Conservation (phyloP, 2,888 invertebrate species). For the Acanthosepion esculentum region DNA sequence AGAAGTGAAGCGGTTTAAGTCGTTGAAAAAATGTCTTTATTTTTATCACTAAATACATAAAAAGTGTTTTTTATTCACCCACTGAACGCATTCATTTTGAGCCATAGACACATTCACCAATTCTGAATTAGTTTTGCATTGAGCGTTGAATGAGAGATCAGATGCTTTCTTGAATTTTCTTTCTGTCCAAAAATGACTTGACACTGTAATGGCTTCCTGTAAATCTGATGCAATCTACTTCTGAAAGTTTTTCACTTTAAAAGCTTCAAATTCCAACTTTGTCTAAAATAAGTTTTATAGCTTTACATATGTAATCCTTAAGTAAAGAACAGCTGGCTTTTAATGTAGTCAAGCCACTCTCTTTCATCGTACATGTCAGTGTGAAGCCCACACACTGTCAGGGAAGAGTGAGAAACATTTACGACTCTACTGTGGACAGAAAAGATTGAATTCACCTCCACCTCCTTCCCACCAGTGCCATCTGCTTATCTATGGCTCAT, state of each 20-base stretch:
- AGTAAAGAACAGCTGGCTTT: not conserved
- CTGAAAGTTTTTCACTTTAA: not conserved
- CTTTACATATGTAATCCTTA: not conserved
- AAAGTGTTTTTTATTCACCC: too few relatives aligned
- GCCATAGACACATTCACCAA: too few relatives aligned
- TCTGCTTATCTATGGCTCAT: constrained; percentile 13
- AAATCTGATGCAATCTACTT: not conserved
- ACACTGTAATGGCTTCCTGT: not conserved
- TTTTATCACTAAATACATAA: too few relatives aligned
- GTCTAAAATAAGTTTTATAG: constrained; percentile 24
- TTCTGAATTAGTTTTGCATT: too few relatives aligned
- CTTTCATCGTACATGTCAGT: not conserved
- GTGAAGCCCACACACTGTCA: not conserved
- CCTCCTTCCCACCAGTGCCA: not conserved
- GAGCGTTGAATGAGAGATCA: too few relatives aligned
- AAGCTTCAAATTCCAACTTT: not conserved
- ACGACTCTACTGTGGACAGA: not conserved
- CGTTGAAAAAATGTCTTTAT: too few relatives aligned
- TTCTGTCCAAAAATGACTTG: not conserved
- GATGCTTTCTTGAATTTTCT: too few relatives aligned
- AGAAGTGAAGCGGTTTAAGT: too few relatives aligned
- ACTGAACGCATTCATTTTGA: too few relatives aligned
- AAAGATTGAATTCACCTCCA: not conserved
- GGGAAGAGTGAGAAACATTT: not conserved
- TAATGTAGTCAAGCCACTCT: not conserved